Evolutionary conservation across 2,797 vertebrate species (phyloP).

Genomic region (Bovichtus diacanthus): DNA sequence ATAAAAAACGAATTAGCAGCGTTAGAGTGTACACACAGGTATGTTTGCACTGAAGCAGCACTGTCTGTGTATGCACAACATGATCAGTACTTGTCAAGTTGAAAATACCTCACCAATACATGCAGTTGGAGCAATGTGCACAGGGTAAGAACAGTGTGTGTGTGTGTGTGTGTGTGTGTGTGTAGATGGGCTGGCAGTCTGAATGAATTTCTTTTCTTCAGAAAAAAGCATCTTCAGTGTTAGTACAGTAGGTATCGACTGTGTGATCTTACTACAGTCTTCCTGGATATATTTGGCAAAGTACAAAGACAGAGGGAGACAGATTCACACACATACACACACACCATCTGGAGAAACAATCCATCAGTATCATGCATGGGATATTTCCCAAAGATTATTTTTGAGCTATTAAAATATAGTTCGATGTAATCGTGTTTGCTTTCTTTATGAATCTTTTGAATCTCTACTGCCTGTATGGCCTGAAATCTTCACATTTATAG

Average conservation of each 20-base stretch:
- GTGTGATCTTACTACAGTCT: conserved; percentile 31
- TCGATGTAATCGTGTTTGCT: not conserved
- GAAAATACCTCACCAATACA: not conserved
- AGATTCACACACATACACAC: conserved; percentile 34
- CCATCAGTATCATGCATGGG: conserved; percentile 10
- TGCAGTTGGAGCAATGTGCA: not conserved
- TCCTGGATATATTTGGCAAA: conserved; percentile 34
- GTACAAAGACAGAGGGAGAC: conserved; percentile 30
- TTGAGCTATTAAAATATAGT: not conserved
- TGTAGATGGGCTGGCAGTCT: conserved; percentile 8
- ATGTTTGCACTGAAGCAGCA: conserved; percentile 26
- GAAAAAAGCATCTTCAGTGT: conserved; percentile 11
- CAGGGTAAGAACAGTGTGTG: not conserved
- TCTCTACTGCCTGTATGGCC: not conserved
- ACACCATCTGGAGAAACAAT: conserved; percentile 55
- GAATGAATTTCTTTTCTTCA: not conserved
- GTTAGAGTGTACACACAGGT: conserved; percentile 12
- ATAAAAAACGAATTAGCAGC: conserved; percentile 43
- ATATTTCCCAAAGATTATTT: conserved; percentile 19
- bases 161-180: not conserved
- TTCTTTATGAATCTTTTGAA: not conserved
- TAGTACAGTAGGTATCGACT: not conserved
- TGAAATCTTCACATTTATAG: conserved; percentile 1
- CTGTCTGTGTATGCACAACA: conserved; percentile 9
- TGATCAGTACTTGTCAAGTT: conserved; percentile 5